phyloP scores from a whole-genome alignment of 2,888 invertebrate genomes.

The Aphidius colemani region DNA sequence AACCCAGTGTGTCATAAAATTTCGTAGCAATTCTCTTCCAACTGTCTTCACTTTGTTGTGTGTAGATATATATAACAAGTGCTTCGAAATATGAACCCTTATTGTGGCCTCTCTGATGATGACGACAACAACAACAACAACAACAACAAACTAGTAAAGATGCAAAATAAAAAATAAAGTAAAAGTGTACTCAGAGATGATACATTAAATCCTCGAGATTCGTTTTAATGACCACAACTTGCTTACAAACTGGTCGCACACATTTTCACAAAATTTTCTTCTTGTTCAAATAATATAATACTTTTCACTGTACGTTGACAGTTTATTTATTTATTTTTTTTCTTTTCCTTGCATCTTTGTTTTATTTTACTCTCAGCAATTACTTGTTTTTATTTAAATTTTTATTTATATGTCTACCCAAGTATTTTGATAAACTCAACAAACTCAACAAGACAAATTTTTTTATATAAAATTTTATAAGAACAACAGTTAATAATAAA shows the following conservation, averaged over 20 bases:
- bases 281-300: background rate
- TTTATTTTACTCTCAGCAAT: constrained; percentile 26
- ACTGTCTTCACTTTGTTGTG: too few relatives aligned
- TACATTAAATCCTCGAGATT: constrained; percentile 58
- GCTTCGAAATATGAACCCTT: too few relatives aligned
- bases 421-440: too few relatives aligned
- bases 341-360: too few relatives aligned
- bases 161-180: constrained; percentile 10
- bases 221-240: constrained; percentile 58
- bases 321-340: background rate
- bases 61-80: too few relatives aligned
- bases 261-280: too few relatives aligned
- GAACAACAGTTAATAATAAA: constrained; percentile 17
- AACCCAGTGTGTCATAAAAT: constrained; percentile 18
- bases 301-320: constrained; percentile 11
- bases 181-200: constrained; percentile 37
- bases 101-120: too few relatives aligned
- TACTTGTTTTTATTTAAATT: constrained; percentile 5
- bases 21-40: background rate
- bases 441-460: too few relatives aligned
- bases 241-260: constrained; percentile 55
- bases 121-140: background rate
- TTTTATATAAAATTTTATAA: background rate
- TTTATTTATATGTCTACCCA: too few relatives aligned
- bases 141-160: background rate